Base-by-base conservation (phyloP, 2,888 invertebrate species). In the Ormyrus rosae region DNA sequence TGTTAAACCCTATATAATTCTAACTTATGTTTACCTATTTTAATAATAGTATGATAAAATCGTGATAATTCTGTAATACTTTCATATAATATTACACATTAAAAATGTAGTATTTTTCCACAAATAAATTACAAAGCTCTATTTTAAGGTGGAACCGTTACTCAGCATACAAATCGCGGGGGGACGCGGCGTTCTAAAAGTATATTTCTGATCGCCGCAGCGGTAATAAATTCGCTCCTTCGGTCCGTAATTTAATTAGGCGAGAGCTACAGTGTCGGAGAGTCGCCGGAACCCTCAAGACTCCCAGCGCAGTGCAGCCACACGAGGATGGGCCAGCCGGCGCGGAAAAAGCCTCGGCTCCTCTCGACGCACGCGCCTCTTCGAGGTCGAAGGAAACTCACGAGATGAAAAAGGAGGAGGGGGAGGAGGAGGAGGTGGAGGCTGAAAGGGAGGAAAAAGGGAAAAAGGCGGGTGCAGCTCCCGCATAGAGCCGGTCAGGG, bases 391-490 rank as follows among this genome's bases (percentile, higher is more conserved):
- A 58, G 81, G 6, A 69, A 69, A 50, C 75, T 72, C 50, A 7
- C 51, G 68, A 51, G 64, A 60, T 71, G 80, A 53, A 78, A 83
- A 80, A 80, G 74, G 73, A 69, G 72, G 80, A 63, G 73, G 81
- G 72, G 72, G 74, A 69, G 75, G 72, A 76, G 72, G 72, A 64
- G 81, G 64, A 78, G 19, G 58, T 6, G 63, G 34, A 83, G 64
- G 82, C 75, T 83, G 79, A 71, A 74, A 74, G n/a, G 51, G 58
- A 34, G 11, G 34, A 71, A 55, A 56, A 76, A 56, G 64, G n/a
- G n/a, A 61, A 61, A 72, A 53, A 45, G 46, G 51, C 53, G 65
- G 45, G 10, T 45, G 61, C 46, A 50, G 45, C n/a, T 8, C 9
- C 13, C 6, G n/a, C 79, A 77, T 77, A 78, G 77, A 79, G 74